Percentiles rank a stretch among this genome's conserved stretches.
phyloP scores from a whole-genome alignment of 2,113 vertebrate genomes.

The Pelodiscus sinensis region DNA sequence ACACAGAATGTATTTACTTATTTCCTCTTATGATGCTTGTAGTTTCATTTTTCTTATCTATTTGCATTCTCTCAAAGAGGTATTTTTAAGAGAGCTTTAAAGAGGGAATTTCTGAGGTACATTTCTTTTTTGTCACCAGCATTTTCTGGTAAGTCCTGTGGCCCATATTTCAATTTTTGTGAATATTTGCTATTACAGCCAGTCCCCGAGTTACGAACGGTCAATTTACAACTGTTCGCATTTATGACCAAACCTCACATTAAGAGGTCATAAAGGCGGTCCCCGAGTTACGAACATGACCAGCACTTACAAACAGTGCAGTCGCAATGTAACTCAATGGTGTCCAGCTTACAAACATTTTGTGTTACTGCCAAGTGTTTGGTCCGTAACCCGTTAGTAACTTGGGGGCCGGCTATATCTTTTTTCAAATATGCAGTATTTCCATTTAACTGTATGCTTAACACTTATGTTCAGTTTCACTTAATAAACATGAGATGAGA shows the following conservation, averaged over 20 bases:
- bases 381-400: no score
- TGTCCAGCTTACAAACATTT: no score
- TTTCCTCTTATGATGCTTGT: not conserved
- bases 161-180: not conserved
- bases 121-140: not conserved
- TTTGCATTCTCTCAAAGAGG: not conserved
- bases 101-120: not conserved
- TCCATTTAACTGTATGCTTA: not conserved
- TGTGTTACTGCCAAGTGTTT: no score
- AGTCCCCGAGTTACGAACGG: no score
- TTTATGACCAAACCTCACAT: no score
- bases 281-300: no score
- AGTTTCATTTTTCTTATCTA: not conserved
- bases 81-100: not conserved
- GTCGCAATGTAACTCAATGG: no score
- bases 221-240: no score
- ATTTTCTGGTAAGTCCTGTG: not conserved
- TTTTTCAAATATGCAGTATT: not conserved
- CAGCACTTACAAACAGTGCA: no score
- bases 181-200: not conserved
- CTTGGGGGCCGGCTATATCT: not conserved
- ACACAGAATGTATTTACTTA: not conserved
- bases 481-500: not conserved
- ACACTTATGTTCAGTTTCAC: not conserved
- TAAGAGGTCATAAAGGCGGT: no score